Base-by-base conservation (phyloP, 1,140 invertebrate species). In the Wiebesia pumilae region DNA sequence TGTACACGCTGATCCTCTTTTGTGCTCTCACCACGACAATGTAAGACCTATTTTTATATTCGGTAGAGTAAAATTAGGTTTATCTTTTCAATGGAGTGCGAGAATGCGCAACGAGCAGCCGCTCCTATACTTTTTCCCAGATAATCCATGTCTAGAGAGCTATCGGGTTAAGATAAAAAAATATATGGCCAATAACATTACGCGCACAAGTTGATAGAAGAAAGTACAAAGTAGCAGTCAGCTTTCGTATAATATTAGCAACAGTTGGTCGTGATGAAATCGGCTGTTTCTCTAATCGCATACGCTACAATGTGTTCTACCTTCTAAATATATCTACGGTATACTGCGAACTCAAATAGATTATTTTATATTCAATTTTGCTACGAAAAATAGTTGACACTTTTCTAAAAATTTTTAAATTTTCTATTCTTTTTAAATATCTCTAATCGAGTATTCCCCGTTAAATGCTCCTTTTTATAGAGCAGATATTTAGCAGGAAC, bases 231-330 rank as follows among this genome's bases (percentile, higher is more conserved):
- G 3, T 6, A 67, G 30, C 9, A 67, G 30, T 16, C n/a, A 69
- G 65, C 19, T 69, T 24, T 4, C 35, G 30, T 24, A 38, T 71
- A 30, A 77, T 77, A 47, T 79, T 79, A 47, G 85, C 88, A 89
- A 87, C 86, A 88, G 87, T 88, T 89, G 82, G 87, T 89, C 83
- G 85, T 54, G 85, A 88, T 89, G 79, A 84, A 86, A 85, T 89
- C 83, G 80, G 83, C 81, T 24, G 54, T 78, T 83, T 73, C 75
- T 86, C 78, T 85, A 88, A 88, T 88, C 81, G 80, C 79, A 14
- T 30, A 19, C 14, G 19, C 27, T 43, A 38, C 27, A 6, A n/a
- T 65, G 14, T 67, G 9, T n/a, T 27, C 38, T 51, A 35, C 7
- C 21, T 16, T 80, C 0, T 43, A 38, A n/a, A 40, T 30, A 67